Percentiles rank a stretch among this genome's conserved stretches.
phyloP scores from a whole-genome alignment of 2,113 vertebrate species.

The Epinephelus moara region DNA sequence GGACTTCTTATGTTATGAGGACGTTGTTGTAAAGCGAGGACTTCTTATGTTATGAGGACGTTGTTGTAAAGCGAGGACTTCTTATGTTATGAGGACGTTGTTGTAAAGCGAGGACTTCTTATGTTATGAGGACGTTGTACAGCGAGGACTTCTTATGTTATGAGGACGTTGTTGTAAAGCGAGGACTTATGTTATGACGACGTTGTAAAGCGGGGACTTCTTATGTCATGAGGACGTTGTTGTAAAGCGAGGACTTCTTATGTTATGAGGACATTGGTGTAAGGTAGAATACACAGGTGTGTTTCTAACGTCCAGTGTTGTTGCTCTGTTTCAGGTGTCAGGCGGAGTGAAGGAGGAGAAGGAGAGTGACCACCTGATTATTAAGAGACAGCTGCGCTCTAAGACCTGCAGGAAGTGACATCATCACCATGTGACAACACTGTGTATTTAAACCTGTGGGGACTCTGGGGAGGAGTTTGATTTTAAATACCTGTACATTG shows the following conservation, averaged over 20 bases:
- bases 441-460: background rate
- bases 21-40: too few species aligned
- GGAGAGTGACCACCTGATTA: constrained; percentile 92
- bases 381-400: constrained; percentile 89
- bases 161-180: too few species aligned
- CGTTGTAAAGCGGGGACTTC: too few species aligned
- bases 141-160: background rate
- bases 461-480: background rate
- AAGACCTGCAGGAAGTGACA: constrained; percentile 81
- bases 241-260: background rate
- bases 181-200: background rate
- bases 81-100: too few species aligned
- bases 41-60: background rate
- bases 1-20: background rate
- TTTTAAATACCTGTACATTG: constrained; percentile 4
- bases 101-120: background rate
- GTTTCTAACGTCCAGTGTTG: background rate
- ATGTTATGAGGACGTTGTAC: too few species aligned
- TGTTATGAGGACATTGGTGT: too few species aligned
- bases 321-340: constrained; percentile 76
- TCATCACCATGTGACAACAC: background rate
- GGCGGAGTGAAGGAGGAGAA: constrained; percentile 79
- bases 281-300: background rate
- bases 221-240: background rate
- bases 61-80: too few species aligned